Evolutionary conservation across 2,888 invertebrate genomes (phyloP).

Genomic region (Oscheius sp.): DNA sequence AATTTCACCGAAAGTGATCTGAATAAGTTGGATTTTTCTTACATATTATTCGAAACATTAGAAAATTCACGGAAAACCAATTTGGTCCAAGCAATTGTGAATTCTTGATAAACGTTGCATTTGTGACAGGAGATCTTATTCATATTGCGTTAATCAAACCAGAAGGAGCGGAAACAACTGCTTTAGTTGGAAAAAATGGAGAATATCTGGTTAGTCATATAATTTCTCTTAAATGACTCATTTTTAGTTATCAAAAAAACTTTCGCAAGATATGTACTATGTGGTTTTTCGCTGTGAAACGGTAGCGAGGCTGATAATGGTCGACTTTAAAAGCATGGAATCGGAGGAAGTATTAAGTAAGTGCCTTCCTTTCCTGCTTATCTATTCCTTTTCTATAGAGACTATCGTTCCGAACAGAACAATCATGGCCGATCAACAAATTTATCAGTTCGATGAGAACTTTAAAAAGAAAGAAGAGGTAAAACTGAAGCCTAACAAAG

Average conservation of each 20-base stretch:
- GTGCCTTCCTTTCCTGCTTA: too few relatives aligned
- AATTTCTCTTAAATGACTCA: background rate
- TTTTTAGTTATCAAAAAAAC: conserved; percentile 22
- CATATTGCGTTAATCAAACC: conserved; percentile 22
- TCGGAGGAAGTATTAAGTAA: conserved; percentile 20
- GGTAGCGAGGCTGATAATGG: conserved; percentile 12
- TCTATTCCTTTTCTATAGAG: background rate
- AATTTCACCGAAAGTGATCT: conserved; percentile 8
- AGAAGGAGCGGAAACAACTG: background rate
- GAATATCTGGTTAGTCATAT: background rate
- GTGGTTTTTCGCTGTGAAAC: conserved; percentile 11
- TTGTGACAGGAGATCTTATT: conserved; percentile 14
- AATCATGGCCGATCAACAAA: conserved; percentile 5
- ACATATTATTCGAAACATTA: background rate
- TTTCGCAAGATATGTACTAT: conserved; percentile 4
- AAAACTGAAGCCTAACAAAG: background rate
- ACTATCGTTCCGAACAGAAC: conserved; percentile 7
- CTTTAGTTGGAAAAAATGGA: conserved; percentile 25
- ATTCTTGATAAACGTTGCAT: conserved; percentile 10
- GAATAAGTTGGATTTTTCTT: background rate
- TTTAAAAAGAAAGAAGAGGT: background rate
- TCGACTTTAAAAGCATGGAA: conserved; percentile 20
- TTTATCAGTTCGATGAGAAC: conserved; percentile 9
- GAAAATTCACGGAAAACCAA: conserved; percentile 15
- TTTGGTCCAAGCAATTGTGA: conserved; percentile 12